These are phyloP conservation scores for Psittacula derbiana DNA, from an alignment of 2,797 vertebrate genomes.

Conservation along the genomic window DNA sequence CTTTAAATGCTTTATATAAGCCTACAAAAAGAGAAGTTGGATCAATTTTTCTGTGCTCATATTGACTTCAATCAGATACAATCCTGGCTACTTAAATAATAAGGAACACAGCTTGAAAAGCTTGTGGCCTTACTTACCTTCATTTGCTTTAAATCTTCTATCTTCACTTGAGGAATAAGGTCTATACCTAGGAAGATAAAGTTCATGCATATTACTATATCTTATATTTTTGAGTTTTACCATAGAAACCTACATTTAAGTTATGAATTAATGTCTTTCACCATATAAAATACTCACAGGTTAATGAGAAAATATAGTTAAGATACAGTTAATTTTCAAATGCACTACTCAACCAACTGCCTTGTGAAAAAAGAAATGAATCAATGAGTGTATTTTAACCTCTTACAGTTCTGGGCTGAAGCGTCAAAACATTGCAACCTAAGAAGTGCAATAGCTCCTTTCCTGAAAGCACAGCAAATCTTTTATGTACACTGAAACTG, in stretches of 20 bases:
- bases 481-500: neutral
- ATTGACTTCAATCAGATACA: neutral
- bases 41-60: neutral
- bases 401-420: neutral
- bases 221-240: neutral
- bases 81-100: neutral
- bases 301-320: neutral
- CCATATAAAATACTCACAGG: neutral
- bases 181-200: slow-evolving; percentile 81
- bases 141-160: slow-evolving; percentile 98
- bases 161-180: slow-evolving; percentile 91
- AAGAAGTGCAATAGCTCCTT: neutral
- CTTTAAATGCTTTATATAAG: slow-evolving; percentile 93
- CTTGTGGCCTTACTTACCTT: slow-evolving; percentile 80
- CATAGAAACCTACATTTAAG: neutral
- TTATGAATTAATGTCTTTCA: neutral
- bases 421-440: neutral
- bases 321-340: neutral
- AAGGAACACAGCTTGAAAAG: neutral
- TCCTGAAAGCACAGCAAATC: neutral
- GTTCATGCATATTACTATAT: neutral
- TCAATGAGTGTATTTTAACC: neutral
- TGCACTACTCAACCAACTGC: neutral
- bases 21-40: slow-evolving; percentile 73
- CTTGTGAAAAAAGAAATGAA: neutral